Percentiles rank a stretch among this genome's conserved stretches.
These are phyloP conservation scores for Eptatretus burgeri DNA, from an alignment of 2,113 vertebrate genomes.

Conservation along the genomic window DNA sequence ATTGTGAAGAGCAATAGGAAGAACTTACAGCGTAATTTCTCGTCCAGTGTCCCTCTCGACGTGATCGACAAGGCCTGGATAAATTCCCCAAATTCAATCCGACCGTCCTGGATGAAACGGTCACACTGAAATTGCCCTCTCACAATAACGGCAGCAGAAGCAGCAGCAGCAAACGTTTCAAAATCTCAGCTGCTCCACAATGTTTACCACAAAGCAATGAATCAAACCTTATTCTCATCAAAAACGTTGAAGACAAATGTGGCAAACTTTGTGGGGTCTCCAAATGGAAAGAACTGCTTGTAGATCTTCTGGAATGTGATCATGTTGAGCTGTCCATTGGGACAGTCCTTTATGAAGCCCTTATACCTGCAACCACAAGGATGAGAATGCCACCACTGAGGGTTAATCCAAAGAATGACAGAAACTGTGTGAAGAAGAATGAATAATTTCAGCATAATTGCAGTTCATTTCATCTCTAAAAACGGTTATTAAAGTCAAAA, in stretches of 20 bases:
- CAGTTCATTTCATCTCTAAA: no score
- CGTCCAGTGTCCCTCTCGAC: conserved; percentile 72
- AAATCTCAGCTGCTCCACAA: no score
- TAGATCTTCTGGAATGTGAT: conserved; percentile 91
- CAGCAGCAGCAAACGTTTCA: no score
- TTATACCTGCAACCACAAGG: conserved; percentile 35
- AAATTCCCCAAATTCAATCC: conserved; percentile 90
- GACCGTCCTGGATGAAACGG: conserved; percentile 34
- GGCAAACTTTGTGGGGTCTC: conserved; percentile 77
- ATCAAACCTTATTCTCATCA: conserved; percentile 66
- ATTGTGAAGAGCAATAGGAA: no score
- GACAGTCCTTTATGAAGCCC: conserved; percentile 86
- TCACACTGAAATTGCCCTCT: no score
- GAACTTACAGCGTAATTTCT: conserved; percentile 77
- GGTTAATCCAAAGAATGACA: no score
- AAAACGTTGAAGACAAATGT: conserved; percentile 92
- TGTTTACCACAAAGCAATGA: no score
- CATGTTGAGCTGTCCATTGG: conserved; percentile 63
- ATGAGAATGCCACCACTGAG: no score
- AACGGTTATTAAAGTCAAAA: no score
- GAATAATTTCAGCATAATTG: no score
- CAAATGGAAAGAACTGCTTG: conserved; percentile 82
- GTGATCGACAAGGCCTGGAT: conserved; percentile 94
- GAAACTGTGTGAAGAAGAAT: no score
- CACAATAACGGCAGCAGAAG: no score